Percentiles rank a stretch among this genome's conserved stretches.
phyloP scores from a whole-genome alignment of 2,113 vertebrate genomes.

The Cryptoleucopteryx plumbea region DNA sequence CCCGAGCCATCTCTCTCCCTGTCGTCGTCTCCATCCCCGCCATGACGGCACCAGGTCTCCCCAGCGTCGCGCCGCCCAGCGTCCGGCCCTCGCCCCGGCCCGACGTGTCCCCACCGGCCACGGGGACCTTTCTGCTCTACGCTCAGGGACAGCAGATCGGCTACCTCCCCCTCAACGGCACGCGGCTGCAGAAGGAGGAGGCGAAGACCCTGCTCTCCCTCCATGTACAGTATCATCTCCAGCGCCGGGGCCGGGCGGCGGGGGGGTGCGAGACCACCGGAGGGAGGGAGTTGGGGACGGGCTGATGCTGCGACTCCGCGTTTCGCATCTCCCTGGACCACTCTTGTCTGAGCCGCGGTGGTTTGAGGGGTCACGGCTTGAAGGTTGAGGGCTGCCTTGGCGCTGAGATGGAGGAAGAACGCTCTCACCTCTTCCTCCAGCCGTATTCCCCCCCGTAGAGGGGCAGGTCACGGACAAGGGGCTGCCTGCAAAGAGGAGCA shows the following conservation, averaged over 20 bases:
- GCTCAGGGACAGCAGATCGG: conserved; percentile 96
- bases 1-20: background rate
- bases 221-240: conserved; percentile 77
- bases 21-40: background rate
- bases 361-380: background rate
- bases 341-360: background rate
- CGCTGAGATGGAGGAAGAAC: background rate
- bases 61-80: conserved; percentile 80
- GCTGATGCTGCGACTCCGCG: background rate
- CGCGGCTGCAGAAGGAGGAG: conserved; percentile 75
- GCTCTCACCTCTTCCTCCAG: background rate
- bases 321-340: accelerated
- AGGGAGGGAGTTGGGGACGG: background rate
- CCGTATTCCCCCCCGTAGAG: background rate
- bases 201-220: conserved; percentile 87
- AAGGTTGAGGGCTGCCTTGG: background rate
- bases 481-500: background rate
- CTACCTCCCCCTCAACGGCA: conserved; percentile 87
- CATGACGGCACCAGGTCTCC: conserved; percentile 75
- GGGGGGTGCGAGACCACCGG: accelerated
- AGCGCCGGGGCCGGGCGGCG: accelerated
- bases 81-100: conserved; percentile 79
- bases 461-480: no score
- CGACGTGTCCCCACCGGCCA: conserved; percentile 76
- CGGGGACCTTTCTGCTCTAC: conserved; percentile 87